These are phyloP conservation scores for Drosophila tani DNA, from an alignment of 1,140 invertebrate species.

Conservation along the genomic window DNA sequence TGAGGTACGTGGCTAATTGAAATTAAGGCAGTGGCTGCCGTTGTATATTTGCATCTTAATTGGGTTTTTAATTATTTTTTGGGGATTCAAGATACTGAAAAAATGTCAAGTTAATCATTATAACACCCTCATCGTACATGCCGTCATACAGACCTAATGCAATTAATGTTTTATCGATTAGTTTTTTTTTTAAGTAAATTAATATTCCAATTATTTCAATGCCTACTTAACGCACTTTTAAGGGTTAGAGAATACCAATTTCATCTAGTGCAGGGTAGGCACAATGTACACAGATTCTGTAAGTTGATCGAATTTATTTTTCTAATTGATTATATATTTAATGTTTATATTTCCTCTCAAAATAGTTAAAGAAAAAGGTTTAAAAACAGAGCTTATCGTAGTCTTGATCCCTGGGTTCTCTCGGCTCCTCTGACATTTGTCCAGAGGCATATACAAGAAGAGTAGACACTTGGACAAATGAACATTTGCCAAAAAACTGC, in stretches of 20 bases:
- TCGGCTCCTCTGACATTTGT: conserved; percentile 30
- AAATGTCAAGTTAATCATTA: not conserved
- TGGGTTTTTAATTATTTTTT: not conserved
- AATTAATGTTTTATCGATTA: too few relatives aligned
- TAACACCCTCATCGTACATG: too few relatives aligned
- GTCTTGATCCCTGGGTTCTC: conserved; percentile 7
- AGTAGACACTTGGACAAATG: conserved; percentile 69
- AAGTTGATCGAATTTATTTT: too few relatives aligned
- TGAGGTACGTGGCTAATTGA: conserved; percentile 29
- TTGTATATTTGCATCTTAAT: not conserved
- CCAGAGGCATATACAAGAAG: conserved; percentile 33
- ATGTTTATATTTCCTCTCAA: too few relatives aligned
- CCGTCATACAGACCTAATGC: too few relatives aligned
- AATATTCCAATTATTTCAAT: too few relatives aligned
- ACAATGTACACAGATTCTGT: too few relatives aligned
- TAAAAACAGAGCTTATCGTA: not conserved
- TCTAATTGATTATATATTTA: too few relatives aligned
- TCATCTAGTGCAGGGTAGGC: too few relatives aligned
- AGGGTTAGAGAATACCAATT: too few relatives aligned
- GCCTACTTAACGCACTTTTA: too few relatives aligned
- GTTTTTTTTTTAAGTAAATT: too few relatives aligned
- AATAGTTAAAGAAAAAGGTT: not conserved
- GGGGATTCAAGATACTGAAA: not conserved
- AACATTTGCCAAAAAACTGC: conserved; percentile 72
- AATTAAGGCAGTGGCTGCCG: conserved; percentile 15